Conservation (phyloP, 2,113 vertebrate species). For the Carassius carassius region DNA sequence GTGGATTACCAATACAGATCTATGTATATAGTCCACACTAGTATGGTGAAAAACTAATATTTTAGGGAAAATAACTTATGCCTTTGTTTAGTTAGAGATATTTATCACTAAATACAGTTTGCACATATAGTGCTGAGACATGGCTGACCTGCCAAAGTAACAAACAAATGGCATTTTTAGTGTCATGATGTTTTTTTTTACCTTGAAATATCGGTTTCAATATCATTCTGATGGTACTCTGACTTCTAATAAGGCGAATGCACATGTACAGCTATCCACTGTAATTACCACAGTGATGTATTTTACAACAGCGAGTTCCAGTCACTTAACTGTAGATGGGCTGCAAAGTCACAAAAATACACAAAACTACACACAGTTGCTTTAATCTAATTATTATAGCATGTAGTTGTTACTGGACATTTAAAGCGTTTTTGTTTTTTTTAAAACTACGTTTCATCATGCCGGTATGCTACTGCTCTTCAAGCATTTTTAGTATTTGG, state of each 20-base stretch:
- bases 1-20: not conserved
- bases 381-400: not conserved
- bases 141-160: no score
- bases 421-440: not conserved
- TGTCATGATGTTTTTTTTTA: not conserved
- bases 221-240: no score
- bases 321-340: no score
- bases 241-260: no score
- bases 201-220: no score
- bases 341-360: not conserved
- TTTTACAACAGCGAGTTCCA: no score
- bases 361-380: not conserved
- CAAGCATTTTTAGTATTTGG: not conserved
- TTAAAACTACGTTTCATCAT: not conserved
- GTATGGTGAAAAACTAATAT: not conserved
- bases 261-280: no score
- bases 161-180: not conserved
- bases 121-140: no score
- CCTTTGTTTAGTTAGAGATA: not conserved
- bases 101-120: not conserved
- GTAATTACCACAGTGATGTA: no score
- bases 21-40: not conserved
- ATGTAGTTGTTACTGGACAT: not conserved
- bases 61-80: not conserved
- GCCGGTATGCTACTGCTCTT: not conserved